phyloP scores from a whole-genome alignment of 1,140 invertebrate genomes.

The Brachionus manjavacas region DNA sequence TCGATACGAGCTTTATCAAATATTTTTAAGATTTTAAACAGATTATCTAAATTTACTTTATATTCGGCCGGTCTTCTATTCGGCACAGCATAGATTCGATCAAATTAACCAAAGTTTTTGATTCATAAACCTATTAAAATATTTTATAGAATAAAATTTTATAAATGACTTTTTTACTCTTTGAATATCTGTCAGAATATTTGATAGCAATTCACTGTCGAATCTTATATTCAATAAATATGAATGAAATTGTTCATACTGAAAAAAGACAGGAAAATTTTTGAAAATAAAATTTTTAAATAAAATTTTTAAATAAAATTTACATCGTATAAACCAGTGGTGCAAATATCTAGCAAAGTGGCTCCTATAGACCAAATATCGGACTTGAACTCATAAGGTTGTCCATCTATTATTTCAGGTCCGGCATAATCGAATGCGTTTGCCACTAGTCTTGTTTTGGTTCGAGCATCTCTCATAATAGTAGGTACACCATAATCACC shows the following conservation, averaged over 20 bases:
- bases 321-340: constrained; percentile 10
- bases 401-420: constrained; percentile 30
- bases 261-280: background rate
- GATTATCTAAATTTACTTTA: background rate
- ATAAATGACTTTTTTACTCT: background rate
- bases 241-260: constrained; percentile 22
- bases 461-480: constrained; percentile 16
- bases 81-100: background rate
- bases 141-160: background rate
- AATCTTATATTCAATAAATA: constrained; percentile 24
- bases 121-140: constrained; percentile 16
- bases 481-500: constrained; percentile 24
- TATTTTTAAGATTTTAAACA: background rate
- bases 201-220: constrained; percentile 3
- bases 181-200: background rate
- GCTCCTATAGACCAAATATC: constrained; percentile 28
- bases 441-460: background rate
- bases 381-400: background rate
- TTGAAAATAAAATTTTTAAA: background rate
- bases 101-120: background rate
- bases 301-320: background rate
- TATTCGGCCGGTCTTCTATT: background rate
- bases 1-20: too few species aligned
- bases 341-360: constrained; percentile 20
- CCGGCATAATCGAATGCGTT: constrained; percentile 29